phyloP scores from a whole-genome alignment of 2,888 invertebrate genomes.

The Ptilodon capucinus region DNA sequence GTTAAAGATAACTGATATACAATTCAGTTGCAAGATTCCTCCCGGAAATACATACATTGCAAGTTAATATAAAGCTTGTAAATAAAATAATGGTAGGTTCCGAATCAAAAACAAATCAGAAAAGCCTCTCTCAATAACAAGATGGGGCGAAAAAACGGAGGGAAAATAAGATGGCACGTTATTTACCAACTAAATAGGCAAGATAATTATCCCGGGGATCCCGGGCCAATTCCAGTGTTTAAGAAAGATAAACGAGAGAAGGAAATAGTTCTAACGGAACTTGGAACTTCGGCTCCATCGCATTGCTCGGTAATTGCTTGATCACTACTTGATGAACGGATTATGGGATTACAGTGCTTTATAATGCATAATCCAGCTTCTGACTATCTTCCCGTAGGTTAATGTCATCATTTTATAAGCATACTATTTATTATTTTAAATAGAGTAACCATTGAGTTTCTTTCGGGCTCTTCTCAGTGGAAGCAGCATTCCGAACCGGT shows the following conservation, averaged over 20 bases:
- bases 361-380: constrained; percentile 32
- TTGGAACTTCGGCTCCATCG: constrained; percentile 59
- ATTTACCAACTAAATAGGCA: constrained; percentile 68
- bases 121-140: constrained; percentile 24
- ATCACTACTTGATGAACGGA: constrained; percentile 39
- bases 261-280: constrained; percentile 69
- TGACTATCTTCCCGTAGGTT: background rate
- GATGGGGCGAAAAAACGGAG: constrained; percentile 41
- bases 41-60: no score
- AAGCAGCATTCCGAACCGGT: no score
- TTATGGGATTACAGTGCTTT: constrained; percentile 48
- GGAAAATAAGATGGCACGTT: constrained; percentile 53
- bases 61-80: no score
- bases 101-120: no score
- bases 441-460: no score
- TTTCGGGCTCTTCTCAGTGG: no score
- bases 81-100: no score
- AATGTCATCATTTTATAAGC: no score
- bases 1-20: no score
- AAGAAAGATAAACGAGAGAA: constrained; percentile 80
- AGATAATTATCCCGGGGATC: constrained; percentile 75
- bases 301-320: constrained; percentile 56
- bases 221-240: constrained; percentile 77
- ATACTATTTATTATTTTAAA: no score
- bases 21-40: no score